phyloP scores from a whole-genome alignment of 2,888 invertebrate genomes.

The Deroplatys truncata region DNA sequence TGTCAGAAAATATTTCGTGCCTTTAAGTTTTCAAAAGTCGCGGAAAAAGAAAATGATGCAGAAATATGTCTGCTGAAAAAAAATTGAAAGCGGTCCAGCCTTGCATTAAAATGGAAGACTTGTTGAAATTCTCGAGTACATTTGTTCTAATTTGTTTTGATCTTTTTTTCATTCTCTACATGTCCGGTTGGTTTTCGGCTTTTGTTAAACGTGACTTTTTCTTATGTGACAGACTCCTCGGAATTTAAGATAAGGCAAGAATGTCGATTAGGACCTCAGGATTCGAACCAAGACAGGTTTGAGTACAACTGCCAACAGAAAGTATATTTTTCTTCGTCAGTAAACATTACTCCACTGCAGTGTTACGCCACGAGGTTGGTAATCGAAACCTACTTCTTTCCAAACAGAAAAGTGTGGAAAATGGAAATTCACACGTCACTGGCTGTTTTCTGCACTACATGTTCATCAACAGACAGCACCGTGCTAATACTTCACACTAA shows the following conservation, averaged over 20 bases:
- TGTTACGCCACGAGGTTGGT: too few relatives aligned
- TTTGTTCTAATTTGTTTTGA: not conserved
- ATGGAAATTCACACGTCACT: too few relatives aligned
- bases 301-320: not conserved
- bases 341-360: too few relatives aligned
- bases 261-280: not conserved
- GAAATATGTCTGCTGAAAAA: not conserved
- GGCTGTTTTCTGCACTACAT: too few relatives aligned
- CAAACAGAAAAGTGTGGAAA: too few relatives aligned
- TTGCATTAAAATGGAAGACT: not conserved
- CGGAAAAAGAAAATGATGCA: not conserved
- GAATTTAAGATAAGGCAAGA: not conserved
- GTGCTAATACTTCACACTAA: too few relatives aligned
- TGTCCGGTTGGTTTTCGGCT: not conserved
- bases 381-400: too few relatives aligned
- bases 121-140: not conserved
- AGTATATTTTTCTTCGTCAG: not conserved
- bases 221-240: not conserved
- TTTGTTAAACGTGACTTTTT: not conserved
- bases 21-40: not conserved
- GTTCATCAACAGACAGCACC: too few relatives aligned
- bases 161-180: not conserved
- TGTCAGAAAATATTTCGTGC: not conserved
- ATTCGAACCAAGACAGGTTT: not conserved
- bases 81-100: not conserved